Conservation (phyloP, 2,113 vertebrate species). For the Tor tambroides region DNA sequence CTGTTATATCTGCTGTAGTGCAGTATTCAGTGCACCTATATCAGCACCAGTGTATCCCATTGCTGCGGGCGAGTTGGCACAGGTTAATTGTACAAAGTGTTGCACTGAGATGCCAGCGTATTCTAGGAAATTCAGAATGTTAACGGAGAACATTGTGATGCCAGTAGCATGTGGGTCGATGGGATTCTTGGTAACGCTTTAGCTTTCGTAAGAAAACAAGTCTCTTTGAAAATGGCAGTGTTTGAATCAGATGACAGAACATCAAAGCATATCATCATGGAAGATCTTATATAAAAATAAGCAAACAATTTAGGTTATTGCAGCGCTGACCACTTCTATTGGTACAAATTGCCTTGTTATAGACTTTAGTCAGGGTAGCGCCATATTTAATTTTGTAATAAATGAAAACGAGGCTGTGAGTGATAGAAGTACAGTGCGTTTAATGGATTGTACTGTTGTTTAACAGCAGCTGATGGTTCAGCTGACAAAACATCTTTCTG, state of each 20-base stretch:
- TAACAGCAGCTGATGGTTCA: too few relatives aligned
- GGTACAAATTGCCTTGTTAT: not conserved
- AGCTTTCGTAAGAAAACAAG: slow-evolving; percentile 7
- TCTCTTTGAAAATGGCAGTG: not conserved
- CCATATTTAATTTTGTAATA: too few relatives aligned
- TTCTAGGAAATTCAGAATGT: not conserved
- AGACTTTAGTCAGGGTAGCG: too few relatives aligned
- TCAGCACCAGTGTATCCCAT: not conserved
- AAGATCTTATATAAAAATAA: not conserved
- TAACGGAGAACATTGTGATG: not conserved
- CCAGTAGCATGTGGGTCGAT: not conserved
- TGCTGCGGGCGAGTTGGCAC: not conserved
- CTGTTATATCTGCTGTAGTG: not conserved
- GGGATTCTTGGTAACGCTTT: slow-evolving; percentile 1
- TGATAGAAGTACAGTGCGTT: too few relatives aligned
- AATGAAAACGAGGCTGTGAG: too few relatives aligned
- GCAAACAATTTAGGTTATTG: too few relatives aligned
- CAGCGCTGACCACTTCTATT: not conserved
- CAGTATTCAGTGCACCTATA: not conserved
- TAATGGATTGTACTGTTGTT: too few relatives aligned
- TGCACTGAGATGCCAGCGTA: not conserved
- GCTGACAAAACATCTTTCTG: too few relatives aligned
- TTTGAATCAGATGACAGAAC: not conserved
- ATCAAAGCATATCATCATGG: not conserved
- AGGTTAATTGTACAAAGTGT: not conserved